A percentile compares a stretch with the other conserved stretches of the same genome.
These are phyloP conservation scores for Myripristis murdjan DNA, from an alignment of 2,797 vertebrate genomes.

Conservation along the genomic window DNA sequence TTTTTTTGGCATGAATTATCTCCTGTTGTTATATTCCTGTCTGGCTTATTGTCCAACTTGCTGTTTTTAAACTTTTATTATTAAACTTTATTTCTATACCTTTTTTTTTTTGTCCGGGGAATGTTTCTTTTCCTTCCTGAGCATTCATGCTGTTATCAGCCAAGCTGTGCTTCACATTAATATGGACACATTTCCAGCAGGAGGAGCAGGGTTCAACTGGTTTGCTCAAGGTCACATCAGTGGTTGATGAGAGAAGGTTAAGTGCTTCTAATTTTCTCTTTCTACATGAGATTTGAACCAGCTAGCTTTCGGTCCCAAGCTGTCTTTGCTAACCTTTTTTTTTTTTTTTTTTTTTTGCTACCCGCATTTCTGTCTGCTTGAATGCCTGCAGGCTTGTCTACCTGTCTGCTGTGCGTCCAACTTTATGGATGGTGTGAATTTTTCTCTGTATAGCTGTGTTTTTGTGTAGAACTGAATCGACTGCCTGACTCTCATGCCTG, in stretches of 20 bases:
- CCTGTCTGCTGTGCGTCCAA: slow-evolving; percentile 44
- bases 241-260: too few species aligned
- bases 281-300: slow-evolving; percentile 8
- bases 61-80: too few species aligned
- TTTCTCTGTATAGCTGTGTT: slow-evolving; percentile 36
- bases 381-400: slow-evolving; percentile 25
- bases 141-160: neutral
- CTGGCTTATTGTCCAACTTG: neutral
- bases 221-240: too few species aligned
- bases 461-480: slow-evolving; percentile 40
- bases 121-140: neutral
- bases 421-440: slow-evolving; percentile 34
- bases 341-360: too few species aligned
- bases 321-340: slow-evolving; percentile 9
- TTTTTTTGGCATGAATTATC: slow-evolving; percentile 3
- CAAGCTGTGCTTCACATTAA: too few species aligned
- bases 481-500: slow-evolving; percentile 31
- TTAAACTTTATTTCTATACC: too few species aligned
- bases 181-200: too few species aligned
- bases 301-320: slow-evolving; percentile 12
- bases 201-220: too few species aligned
- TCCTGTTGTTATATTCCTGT: neutral
- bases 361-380: slow-evolving; percentile 27
- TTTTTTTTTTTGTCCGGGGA: neutral
- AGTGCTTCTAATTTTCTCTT: neutral